Base-by-base conservation (phyloP, 1,140 invertebrate species). In the Acromyrmex charruanus region DNA sequence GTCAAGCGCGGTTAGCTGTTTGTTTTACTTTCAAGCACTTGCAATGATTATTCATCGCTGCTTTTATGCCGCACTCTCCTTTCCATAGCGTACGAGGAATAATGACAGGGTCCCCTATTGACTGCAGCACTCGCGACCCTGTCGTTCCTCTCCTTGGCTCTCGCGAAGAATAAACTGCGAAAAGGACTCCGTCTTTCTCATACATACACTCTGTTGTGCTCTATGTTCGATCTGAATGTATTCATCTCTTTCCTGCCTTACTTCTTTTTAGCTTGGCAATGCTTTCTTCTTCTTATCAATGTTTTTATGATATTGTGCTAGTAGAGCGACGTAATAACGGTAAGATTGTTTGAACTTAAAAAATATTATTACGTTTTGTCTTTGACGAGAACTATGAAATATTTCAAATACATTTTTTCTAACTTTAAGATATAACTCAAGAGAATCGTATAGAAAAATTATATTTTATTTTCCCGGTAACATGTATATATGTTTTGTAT, bases 1-100 rank as follows among this genome's bases (percentile, higher is more conserved):
- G 91, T 93, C 91, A 85, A 93, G 92, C 91, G 92, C 91, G 90
- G 89, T 92, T 94, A 93, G 88, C 92, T 94, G 93, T 94, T 94
- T 94, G 93, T 94, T 94, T 94, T 93, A 91, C 91, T 93, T 93
- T 92, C 84, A 89, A 94, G 92, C 88, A 93, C 93, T 93, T 89
- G 92, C 80, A 89, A 94, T 94, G 94, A 94, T 95, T 95, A 95
- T 95, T 95, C 94, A 94, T 94, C 91, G 90, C 87, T 92, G 89
- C 91, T 88, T 93, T 93, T 94, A 92, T 93, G 88, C 75, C 77
- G 72, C 87, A 91, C 85, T 88, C 49, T 74, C 53, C 77, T 87
- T 81, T 66, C 66, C 61, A 69, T 72, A 31, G 65, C 68, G 61
- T 72, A n/a, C 81, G 90, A 72, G 80, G 89, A 94, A 92, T 91